Conservation (phyloP, 2,888 invertebrate species). For the Drosophila atripex region DNA sequence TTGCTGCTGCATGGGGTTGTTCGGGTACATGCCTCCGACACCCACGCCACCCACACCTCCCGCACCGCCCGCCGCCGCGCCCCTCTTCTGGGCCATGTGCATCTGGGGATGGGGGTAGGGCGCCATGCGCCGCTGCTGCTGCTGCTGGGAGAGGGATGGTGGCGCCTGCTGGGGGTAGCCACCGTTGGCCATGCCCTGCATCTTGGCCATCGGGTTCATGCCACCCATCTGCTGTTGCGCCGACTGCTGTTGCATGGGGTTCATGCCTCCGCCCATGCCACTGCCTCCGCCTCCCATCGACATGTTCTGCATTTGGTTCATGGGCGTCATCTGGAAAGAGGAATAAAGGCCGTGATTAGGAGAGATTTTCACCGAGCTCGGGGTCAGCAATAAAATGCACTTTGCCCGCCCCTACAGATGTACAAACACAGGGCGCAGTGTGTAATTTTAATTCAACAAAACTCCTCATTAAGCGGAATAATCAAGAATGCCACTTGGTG, state of each 20-base stretch:
- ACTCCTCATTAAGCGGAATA: neutral
- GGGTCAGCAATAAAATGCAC: neutral
- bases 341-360: neutral
- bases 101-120: slow-evolving; percentile 94
- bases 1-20: slow-evolving; percentile 85
- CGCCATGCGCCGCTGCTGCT: slow-evolving; percentile 87
- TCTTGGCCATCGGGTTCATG: slow-evolving; percentile 87
- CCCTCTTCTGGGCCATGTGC: slow-evolving; percentile 91
- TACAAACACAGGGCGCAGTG: neutral
- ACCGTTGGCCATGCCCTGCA: slow-evolving; percentile 85
- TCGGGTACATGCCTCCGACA: slow-evolving; percentile 80
- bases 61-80: slow-evolving; percentile 46
- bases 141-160: slow-evolving; percentile 63
- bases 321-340: slow-evolving; percentile 87
- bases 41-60: slow-evolving; percentile 54
- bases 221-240: slow-evolving; percentile 85
- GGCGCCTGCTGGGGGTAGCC: slow-evolving; percentile 86
- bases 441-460: neutral
- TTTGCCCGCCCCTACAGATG: neutral
- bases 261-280: slow-evolving; percentile 63
- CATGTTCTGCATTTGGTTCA: slow-evolving; percentile 91
- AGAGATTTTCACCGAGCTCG: neutral
- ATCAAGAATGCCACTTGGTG: neutral
- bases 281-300: slow-evolving; percentile 85
- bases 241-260: slow-evolving; percentile 83